Conservation (phyloP, 2,888 invertebrate genomes). For the Drosophila testacea region DNA sequence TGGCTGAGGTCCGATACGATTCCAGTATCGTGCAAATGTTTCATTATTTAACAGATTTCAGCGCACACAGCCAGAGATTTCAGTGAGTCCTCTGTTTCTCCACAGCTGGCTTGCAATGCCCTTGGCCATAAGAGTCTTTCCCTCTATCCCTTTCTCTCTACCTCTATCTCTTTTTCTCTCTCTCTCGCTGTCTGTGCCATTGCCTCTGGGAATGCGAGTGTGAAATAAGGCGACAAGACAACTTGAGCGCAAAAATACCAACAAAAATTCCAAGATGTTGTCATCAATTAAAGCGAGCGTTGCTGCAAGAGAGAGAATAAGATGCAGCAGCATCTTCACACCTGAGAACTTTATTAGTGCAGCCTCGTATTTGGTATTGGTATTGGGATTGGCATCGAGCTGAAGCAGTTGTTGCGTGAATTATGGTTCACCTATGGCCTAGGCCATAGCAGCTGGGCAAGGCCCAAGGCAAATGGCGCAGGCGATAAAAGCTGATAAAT, state of each 20-base stretch:
- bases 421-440: constrained; percentile 68
- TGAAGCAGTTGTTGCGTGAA: constrained; percentile 48
- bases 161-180: neutral
- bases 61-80: constrained; percentile 52
- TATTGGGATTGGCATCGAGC: neutral
- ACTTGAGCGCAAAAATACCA: constrained; percentile 79
- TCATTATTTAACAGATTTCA: constrained; percentile 79
- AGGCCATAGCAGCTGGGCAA: constrained; percentile 27
- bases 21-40: constrained; percentile 80
- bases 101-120: constrained; percentile 29
- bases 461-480: constrained; percentile 59
- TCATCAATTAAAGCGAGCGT: constrained; percentile 84
- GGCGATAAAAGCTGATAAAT: constrained; percentile 69
- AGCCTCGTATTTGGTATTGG: constrained; percentile 10
- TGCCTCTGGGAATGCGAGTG: constrained; percentile 48
- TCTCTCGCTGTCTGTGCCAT: neutral
- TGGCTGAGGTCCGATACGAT: constrained; percentile 61
- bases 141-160: neutral
- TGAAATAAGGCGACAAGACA: constrained; percentile 65
- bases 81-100: constrained; percentile 2
- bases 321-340: constrained; percentile 76
- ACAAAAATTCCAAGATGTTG: constrained; percentile 84
- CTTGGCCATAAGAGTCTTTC: constrained; percentile 23
- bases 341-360: constrained; percentile 85
- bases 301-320: constrained; percentile 34